Conservation (phyloP, 2,113 vertebrate species). For the Albula goreensis region DNA sequence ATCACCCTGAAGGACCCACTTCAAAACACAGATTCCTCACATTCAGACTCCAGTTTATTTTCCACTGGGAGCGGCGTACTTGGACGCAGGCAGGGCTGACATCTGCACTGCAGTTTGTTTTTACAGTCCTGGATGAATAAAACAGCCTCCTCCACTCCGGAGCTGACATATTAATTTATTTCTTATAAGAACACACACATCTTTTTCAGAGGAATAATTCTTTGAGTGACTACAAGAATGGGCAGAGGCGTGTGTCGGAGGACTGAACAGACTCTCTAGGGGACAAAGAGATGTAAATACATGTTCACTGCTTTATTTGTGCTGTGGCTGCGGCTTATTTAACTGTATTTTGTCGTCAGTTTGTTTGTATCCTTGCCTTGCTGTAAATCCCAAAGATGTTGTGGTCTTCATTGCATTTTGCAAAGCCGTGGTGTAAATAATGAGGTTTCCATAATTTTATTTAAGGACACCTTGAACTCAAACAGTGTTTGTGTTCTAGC, state of each 20-base stretch:
- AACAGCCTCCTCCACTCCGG: constrained; percentile 14
- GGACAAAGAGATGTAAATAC: background rate
- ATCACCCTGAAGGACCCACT: background rate
- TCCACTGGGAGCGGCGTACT: constrained; percentile 11
- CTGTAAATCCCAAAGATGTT: background rate
- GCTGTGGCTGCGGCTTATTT: background rate
- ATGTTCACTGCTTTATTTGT: background rate
- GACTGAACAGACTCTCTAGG: background rate
- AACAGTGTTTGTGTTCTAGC: background rate
- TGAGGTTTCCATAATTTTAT: background rate
- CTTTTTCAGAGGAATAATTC: background rate
- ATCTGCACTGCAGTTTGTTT: background rate
- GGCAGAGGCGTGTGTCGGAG: background rate
- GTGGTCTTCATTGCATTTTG: background rate
- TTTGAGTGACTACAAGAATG: background rate
- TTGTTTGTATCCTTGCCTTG: background rate
- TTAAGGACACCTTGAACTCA: background rate
- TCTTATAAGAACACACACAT: constrained; percentile 13
- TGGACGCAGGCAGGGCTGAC: background rate
- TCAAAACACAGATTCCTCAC: background rate
- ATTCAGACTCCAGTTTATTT: constrained; percentile 24
- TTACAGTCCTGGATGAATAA: constrained; percentile 27
- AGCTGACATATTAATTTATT: constrained; percentile 36
- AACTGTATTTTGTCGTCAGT: background rate
- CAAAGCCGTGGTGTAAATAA: background rate